Base-by-base conservation (phyloP, 2,797 vertebrate genomes). In the Oryzias dopingdopingensis region DNA sequence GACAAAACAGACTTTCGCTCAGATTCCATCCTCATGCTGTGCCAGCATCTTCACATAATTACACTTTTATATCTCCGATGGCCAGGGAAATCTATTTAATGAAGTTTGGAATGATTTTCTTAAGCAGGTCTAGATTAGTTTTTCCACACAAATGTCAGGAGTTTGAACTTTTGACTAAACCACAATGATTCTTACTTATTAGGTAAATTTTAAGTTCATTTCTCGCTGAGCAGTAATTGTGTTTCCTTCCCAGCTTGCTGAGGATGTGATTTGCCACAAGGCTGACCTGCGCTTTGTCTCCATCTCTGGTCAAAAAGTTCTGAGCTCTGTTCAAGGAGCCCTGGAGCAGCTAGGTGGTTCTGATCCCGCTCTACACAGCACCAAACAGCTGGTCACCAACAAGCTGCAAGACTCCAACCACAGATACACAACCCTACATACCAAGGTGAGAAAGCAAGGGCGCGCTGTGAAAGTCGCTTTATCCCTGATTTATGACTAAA, bases 181-280 rank as follows among this genome's bases (percentile, higher is more conserved):
- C n/a, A 23, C 67, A 1, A 14, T 23, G 2, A 49, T 56, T 14
- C 15, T 37, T 37, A 18, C 15, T 14, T 18, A 29, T 16, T 17
- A n/a, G n/a, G 1, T 50, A 7, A 50, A 12, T 20, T 45, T 37
- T 37, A 37, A 20, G 15, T 54, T 44, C 18, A 29, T 42, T 15
- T 24, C 4, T 43, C 20, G 3, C 18, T 75, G 40, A 73, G 52
- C 24, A 40, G 7, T 51, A 1, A 48, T n/a, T 40, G 4, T 1
- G 2, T 65, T 0, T 67, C 16, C 67, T 57, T 29, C 57, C 29
- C 80, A 93, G 91, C 83, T 93, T 16, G 86, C 92, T 0, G 97
- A 99, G 64, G 97, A 99, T 0, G 92, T 99, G 0, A 96, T 99
- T 80, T 99, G 96, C 74, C 97, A 99, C 90, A 99, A 99, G 76